Conservation (phyloP, 2,113 vertebrate genomes). For the Paramisgurnus dabryanus region DNA sequence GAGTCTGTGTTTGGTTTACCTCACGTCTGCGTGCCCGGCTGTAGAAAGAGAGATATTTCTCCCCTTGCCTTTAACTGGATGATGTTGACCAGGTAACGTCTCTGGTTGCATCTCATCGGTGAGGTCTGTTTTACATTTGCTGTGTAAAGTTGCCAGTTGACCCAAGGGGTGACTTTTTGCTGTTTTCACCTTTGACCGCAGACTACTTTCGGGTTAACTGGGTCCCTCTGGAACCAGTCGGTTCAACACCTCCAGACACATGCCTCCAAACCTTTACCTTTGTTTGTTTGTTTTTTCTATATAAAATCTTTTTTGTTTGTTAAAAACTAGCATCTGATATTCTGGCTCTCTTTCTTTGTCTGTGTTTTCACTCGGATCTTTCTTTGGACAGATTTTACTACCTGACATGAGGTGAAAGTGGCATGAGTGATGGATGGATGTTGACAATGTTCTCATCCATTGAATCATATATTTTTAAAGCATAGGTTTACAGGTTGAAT, state of each 20-base stretch:
- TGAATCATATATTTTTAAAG: background rate
- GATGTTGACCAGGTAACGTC: background rate
- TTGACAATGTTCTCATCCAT: constrained; percentile 26
- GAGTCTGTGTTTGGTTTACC: constrained; percentile 56
- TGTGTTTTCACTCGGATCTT: background rate
- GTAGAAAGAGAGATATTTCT: constrained; percentile 41
- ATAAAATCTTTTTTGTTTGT: background rate
- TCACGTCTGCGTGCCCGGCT: constrained; percentile 29
- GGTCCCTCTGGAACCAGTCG: constrained; percentile 51
- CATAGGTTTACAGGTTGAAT: too few relatives aligned
- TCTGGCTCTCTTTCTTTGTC: background rate
- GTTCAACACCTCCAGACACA: constrained; percentile 53
- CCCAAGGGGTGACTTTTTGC: constrained; percentile 33
- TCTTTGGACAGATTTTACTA: constrained; percentile 17
- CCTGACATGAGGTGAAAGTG: constrained; percentile 41
- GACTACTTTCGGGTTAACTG: constrained; percentile 52
- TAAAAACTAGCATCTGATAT: background rate
- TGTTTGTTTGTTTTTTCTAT: constrained; percentile 10
- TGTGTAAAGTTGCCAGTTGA: constrained; percentile 42
- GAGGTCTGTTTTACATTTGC: constrained; percentile 56
- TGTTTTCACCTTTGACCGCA: constrained; percentile 44
- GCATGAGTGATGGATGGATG: constrained; percentile 41
- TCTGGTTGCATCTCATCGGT: constrained; percentile 8
- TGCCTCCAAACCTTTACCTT: background rate
- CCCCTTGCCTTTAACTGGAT: background rate